Base-by-base conservation (phyloP, 1,140 invertebrate species). In the Glomeris maerens region DNA sequence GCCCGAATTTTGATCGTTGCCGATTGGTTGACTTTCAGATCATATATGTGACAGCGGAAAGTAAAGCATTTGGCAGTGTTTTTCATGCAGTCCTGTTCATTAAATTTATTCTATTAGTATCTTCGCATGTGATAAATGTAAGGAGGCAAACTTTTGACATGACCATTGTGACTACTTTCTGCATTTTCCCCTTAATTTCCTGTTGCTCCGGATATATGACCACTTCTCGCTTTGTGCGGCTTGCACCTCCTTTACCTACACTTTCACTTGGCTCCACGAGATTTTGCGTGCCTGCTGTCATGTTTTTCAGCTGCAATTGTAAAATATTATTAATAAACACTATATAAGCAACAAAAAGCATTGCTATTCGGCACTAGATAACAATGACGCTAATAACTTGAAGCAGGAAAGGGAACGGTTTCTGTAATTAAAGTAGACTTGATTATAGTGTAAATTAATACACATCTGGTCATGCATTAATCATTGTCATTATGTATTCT, bases 21-120 rank as follows among this genome's bases (percentile, higher is more conserved):
- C 58, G 79, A 78, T 52, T 83, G 76, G 58, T 79, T 77, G 22
- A 77, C 74, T 22, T 75, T 74, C 48, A 93, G 72, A 56, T 83
- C 80, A 55, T 79, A 76, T 47, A 95, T 78, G 0, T 75, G 73
- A 62, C 90, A 95, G 41, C 69, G 73, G 47, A 95, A 85, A 52
- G 77, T 76, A n/a, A 89, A 79, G 63, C 90, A 95, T 55, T 84
- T 82, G 0, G 87, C 87, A 3, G 84, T 83, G 7, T 77, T 77
- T 38, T 75, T 68, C 55, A 78, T 74, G 61, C 88, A 91, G 63
- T 84, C 84, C 83, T 86, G 63, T 20, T 44, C n/a, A 44, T 17
- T 10, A 44, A n/a, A 44, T 10, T 17, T 44, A 44, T 20, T 10
- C 7, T 10, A 10, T 44, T 44, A 36, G 10, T n/a, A n/a, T 36